phyloP scores from a whole-genome alignment of 2,888 invertebrate genomes.

The Beris chalybata region DNA sequence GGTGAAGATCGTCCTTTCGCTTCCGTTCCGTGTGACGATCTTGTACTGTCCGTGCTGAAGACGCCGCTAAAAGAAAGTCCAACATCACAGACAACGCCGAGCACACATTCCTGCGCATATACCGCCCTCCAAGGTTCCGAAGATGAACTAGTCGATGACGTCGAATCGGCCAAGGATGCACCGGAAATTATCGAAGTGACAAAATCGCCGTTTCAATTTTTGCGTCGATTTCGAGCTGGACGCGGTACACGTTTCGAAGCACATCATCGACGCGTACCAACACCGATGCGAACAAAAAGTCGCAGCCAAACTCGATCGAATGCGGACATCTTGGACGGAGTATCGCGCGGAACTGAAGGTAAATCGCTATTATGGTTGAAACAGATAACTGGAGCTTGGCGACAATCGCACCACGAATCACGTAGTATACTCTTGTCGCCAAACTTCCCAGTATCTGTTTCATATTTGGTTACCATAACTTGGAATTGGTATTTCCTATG shows the following conservation, averaged over 20 bases:
- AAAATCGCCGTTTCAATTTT: constrained; percentile 57
- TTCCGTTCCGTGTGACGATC: constrained; percentile 54
- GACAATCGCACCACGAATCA: no score
- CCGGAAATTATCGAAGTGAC: constrained; percentile 38
- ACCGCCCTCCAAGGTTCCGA: constrained; percentile 44
- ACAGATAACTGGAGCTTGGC: not conserved
- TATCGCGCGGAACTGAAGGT: constrained; percentile 37
- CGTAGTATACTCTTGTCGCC: no score
- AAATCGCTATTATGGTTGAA: constrained; percentile 4
- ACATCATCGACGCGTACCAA: constrained; percentile 63
- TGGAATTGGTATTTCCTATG: not conserved
- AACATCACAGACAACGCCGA: constrained; percentile 36
- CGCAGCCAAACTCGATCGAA: constrained; percentile 42
- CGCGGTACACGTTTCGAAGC: constrained; percentile 59
- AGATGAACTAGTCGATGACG: constrained; percentile 48
- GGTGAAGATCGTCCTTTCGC: constrained; percentile 43
- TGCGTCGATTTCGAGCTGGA: constrained; percentile 57
- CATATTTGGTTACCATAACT: not conserved
- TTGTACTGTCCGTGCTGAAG: constrained; percentile 64
- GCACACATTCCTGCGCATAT: constrained; percentile 42
- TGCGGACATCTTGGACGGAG: constrained; percentile 49
- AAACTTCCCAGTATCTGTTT: not conserved
- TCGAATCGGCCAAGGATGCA: constrained; percentile 44
- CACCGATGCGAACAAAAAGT: constrained; percentile 56
- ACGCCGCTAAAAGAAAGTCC: constrained; percentile 56